Evolutionary conservation across 2,888 invertebrate species (phyloP).

Genomic region (Sialis fuliginosa): DNA sequence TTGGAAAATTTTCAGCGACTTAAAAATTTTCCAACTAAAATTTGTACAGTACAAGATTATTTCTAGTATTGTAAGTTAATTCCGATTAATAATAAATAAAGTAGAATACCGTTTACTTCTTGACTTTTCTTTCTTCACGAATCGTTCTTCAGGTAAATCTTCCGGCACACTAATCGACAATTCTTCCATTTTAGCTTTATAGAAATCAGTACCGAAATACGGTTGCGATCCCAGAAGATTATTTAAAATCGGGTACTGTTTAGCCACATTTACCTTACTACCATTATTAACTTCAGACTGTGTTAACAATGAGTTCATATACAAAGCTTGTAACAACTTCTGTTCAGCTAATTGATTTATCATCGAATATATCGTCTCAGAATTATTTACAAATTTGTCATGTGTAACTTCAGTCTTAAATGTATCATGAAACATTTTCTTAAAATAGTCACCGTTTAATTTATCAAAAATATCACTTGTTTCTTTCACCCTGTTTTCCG

Average conservation of each 20-base stretch:
- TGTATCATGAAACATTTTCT: conserved; percentile 13
- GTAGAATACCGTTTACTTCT: conserved; percentile 5
- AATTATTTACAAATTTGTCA: conserved; percentile 16
- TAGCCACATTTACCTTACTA: background rate
- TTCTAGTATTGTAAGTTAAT: too few species aligned
- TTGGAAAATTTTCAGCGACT: background rate
- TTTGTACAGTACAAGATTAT: too few species aligned
- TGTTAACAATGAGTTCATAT: conserved; percentile 24
- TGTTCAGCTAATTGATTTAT: conserved; percentile 25
- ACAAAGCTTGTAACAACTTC: conserved; percentile 27
- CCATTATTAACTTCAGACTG: conserved; percentile 7
- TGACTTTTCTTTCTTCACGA: conserved; percentile 1
- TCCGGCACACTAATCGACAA: conserved; percentile 4
- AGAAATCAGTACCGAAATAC: conserved; percentile 3
- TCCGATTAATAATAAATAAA: too few species aligned
- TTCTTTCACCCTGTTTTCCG: background rate
- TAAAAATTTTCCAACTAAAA: background rate
- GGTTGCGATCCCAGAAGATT: conserved; percentile 17
- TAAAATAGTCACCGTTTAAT: conserved; percentile 6
- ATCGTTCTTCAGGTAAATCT: too few species aligned
- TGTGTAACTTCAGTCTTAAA: conserved; percentile 12
- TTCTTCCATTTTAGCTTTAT: conserved; percentile 5
- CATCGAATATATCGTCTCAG: conserved; percentile 23
- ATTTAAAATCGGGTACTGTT: conserved; percentile 19
- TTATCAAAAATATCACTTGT: conserved; percentile 2